Conservation (phyloP, 2,113 vertebrate species). For the Bubo scandiacus region DNA sequence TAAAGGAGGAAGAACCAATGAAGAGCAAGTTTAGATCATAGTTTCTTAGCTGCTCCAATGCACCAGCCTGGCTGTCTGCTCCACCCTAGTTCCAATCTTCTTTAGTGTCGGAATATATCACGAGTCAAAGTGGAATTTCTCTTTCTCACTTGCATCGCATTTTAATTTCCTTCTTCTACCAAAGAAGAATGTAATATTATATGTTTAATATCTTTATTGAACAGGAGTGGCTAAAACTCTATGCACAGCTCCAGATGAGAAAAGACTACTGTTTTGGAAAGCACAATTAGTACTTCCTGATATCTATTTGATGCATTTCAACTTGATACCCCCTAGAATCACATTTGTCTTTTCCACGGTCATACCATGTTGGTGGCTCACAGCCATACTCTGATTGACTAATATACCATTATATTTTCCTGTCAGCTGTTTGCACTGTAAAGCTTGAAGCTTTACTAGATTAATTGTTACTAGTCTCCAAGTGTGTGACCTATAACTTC, state of each 20-base stretch:
- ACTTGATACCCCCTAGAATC: not conserved
- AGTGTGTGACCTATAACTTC: not conserved
- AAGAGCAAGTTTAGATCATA: not conserved
- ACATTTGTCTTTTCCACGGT: not conserved
- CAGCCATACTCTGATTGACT: not conserved
- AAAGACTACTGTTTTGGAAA: not conserved
- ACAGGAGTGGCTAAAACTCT: not conserved
- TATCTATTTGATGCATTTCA: not conserved
- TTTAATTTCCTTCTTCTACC: not conserved
- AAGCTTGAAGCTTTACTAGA: not conserved
- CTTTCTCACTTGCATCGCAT: not conserved
- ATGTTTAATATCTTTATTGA: not conserved
- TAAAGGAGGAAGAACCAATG: not conserved
- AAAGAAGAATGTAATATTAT: not conserved
- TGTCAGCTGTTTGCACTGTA: not conserved
- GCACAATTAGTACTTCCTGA: not conserved
- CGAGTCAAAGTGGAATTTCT: not conserved
- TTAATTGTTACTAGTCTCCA: not conserved
- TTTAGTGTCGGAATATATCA: not conserved
- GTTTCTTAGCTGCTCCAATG: not conserved
- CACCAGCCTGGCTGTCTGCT: not conserved
- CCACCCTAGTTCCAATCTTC: not conserved
- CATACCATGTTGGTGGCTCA: not conserved
- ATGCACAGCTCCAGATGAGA: not conserved
- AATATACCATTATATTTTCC: not conserved